These are phyloP conservation scores for Tenthredo distinguenda DNA, from an alignment of 2,888 invertebrate species.

Conservation along the genomic window DNA sequence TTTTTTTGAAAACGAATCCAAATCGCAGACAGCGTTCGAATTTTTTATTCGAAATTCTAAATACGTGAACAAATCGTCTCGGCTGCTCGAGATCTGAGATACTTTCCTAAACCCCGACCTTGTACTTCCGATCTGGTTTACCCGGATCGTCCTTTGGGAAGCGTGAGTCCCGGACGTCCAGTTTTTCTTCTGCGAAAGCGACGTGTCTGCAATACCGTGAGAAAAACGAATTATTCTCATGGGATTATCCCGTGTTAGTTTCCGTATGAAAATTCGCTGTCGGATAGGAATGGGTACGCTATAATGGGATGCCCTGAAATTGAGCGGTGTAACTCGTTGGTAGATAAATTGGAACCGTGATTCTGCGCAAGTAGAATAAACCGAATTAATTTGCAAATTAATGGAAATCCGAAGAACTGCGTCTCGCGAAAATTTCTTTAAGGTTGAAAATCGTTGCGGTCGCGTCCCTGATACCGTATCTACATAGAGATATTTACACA, in stretches of 20 bases:
- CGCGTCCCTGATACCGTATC: not conserved
- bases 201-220: slow-evolving; percentile 8
- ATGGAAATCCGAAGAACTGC: not conserved
- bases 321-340: not conserved
- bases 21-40: not conserved
- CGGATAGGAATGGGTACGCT: not conserved
- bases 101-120: not conserved
- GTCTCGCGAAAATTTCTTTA: not conserved
- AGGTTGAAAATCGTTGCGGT: not conserved
- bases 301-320: not conserved
- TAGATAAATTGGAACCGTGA: slow-evolving; percentile 4
- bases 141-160: slow-evolving; percentile 31
- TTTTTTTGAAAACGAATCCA: no score
- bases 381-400: slow-evolving; percentile 29
- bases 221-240: slow-evolving; percentile 27
- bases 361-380: not conserved
- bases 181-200: slow-evolving; percentile 32
- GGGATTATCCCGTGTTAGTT: slow-evolving; percentile 13
- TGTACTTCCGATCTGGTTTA: slow-evolving; percentile 32
- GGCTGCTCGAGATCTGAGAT: not conserved
- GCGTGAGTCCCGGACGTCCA: slow-evolving; percentile 9
- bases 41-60: not conserved
- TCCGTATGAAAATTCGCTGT: slow-evolving; percentile 10
- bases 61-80: not conserved
- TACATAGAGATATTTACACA: not conserved